Percentiles rank a stretch among this genome's conserved stretches.
These are phyloP conservation scores for Neopipo cinnamomea DNA, from an alignment of 2,113 vertebrate species.

Conservation along the genomic window DNA sequence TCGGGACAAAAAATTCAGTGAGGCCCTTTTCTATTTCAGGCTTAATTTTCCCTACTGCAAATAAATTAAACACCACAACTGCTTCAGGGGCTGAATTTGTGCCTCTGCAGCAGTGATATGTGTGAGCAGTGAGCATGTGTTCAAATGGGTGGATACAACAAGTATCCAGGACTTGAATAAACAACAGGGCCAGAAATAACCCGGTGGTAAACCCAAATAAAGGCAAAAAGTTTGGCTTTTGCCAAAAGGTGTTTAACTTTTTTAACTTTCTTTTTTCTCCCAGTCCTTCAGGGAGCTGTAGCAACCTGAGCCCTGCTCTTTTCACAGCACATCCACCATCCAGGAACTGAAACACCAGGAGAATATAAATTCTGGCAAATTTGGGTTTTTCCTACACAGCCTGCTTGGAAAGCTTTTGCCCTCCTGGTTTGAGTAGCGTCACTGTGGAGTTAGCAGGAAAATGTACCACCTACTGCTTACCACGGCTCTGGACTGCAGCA, in stretches of 20 bases:
- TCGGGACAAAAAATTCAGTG: neutral
- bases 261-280: neutral
- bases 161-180: neutral
- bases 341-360: neutral
- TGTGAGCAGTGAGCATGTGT: neutral
- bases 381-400: neutral
- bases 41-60: neutral
- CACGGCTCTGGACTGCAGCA: neutral
- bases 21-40: neutral
- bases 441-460: neutral
- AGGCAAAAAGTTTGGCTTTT: slow-evolving; percentile 7
- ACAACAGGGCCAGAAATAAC: slow-evolving; percentile 2
- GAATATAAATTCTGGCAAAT: neutral
- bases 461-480: neutral
- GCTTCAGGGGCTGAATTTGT: neutral
- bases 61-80: neutral
- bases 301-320: neutral
- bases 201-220: neutral
- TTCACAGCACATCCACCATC: neutral
- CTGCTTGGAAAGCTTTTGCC: neutral
- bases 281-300: neutral
- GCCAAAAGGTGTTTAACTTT: neutral
- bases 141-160: neutral
- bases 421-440: neutral
- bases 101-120: neutral